Conservation (phyloP, 2,888 invertebrate species). For the Osmoderma eremita region DNA sequence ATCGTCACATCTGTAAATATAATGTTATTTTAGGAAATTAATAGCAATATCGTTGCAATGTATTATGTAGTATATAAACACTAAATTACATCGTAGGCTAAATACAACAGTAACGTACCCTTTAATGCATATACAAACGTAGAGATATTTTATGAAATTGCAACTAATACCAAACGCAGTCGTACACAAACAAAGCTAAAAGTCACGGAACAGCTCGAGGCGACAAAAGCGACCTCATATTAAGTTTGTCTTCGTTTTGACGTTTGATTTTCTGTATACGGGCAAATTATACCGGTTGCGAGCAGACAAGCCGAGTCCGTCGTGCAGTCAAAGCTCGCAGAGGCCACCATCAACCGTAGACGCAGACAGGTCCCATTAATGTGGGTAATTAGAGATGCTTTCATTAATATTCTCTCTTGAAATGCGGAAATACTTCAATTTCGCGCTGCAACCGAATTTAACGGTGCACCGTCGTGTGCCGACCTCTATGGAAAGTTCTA, state of each 20-base stretch:
- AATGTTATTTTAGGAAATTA: slow-evolving; percentile 1
- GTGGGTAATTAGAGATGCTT: slow-evolving; percentile 62
- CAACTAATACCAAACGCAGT: not conserved
- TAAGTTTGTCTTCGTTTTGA: slow-evolving; percentile 63
- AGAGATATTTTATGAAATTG: slow-evolving; percentile 9
- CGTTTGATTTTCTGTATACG: slow-evolving; percentile 60
- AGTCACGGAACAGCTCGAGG: slow-evolving; percentile 28
- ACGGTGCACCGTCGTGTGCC: slow-evolving; percentile 25
- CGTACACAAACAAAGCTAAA: slow-evolving; percentile 10
- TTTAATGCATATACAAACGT: slow-evolving; percentile 4
- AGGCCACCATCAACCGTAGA: slow-evolving; percentile 50
- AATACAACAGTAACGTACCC: not conserved
- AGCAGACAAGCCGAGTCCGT: not conserved
- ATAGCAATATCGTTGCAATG: not conserved
- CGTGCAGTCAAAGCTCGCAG: slow-evolving; percentile 24
- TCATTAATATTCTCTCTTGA: slow-evolving; percentile 60
- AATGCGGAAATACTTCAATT: slow-evolving; percentile 34
- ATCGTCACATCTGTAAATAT: no score
- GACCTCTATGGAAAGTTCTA: not conserved
- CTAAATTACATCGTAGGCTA: not conserved
- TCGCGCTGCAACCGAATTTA: slow-evolving; percentile 32
- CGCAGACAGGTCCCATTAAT: slow-evolving; percentile 60
- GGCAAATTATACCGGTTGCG: slow-evolving; percentile 19
- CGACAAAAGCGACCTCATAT: slow-evolving; percentile 58
- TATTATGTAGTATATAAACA: not conserved